phyloP scores from a whole-genome alignment of 2,888 invertebrate genomes.

The Ashinkailepas kermadecensis region DNA sequence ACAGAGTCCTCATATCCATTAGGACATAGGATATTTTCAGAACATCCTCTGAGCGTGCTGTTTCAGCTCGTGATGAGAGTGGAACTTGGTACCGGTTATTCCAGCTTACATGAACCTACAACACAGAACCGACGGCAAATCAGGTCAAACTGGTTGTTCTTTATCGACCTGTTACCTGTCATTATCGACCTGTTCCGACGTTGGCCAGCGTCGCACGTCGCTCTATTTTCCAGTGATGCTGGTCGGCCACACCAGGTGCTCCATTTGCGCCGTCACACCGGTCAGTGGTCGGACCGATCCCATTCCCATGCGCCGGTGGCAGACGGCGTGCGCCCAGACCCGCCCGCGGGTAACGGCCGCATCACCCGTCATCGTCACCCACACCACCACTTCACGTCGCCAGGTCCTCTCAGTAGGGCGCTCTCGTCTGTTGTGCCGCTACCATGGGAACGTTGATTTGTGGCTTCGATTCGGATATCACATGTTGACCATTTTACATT shows the following conservation, averaged over 20 bases:
- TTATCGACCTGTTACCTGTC: background rate
- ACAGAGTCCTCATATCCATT: too few relatives aligned
- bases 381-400: too few relatives aligned
- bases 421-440: too few relatives aligned
- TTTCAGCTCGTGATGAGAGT: background rate
- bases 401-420: too few relatives aligned
- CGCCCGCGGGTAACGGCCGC: too few relatives aligned
- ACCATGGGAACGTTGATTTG: too few relatives aligned
- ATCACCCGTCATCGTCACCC: too few relatives aligned
- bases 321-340: too few relatives aligned
- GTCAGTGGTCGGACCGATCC: too few relatives aligned
- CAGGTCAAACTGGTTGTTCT: background rate
- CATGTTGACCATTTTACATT: too few relatives aligned
- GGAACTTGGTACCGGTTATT: background rate
- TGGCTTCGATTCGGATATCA: too few relatives aligned
- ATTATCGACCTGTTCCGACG: background rate
- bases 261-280: background rate
- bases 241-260: background rate
- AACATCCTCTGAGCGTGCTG: background rate
- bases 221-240: background rate
- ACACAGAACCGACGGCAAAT: background rate
- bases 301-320: too few relatives aligned
- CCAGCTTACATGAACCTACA: background rate
- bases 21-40: background rate
- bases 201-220: background rate